phyloP scores from a whole-genome alignment of 2,797 vertebrate species.

The Lepilemur ruficaudatus region DNA sequence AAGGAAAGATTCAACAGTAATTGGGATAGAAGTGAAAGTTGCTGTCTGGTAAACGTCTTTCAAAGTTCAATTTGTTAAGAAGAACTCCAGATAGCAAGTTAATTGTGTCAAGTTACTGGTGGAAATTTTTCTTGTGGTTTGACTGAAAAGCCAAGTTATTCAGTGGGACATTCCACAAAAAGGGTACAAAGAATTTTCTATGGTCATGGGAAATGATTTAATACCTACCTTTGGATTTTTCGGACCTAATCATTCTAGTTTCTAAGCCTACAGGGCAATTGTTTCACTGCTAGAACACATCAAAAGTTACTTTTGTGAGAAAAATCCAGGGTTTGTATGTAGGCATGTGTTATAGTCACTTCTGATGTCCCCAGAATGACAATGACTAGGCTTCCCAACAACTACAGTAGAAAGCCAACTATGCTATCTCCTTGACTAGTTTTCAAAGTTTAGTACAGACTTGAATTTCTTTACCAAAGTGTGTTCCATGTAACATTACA shows the following conservation, averaged over 20 bases:
- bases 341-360: background rate
- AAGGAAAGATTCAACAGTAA: background rate
- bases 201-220: background rate
- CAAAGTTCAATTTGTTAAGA: background rate
- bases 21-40: background rate
- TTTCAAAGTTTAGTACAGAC: constrained; percentile 12
- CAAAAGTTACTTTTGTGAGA: constrained; percentile 27
- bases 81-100: background rate
- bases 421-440: background rate
- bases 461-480: background rate
- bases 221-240: constrained; percentile 11
- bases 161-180: background rate
- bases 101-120: background rate
- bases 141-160: background rate
- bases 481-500: background rate
- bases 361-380: background rate
- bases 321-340: background rate
- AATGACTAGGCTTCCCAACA: background rate
- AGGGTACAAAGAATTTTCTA: background rate
- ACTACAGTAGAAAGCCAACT: background rate
- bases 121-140: background rate
- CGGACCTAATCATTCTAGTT: background rate
- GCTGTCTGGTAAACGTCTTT: background rate
- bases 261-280: background rate
- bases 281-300: background rate